Percentiles rank a stretch among this genome's conserved stretches.
Conservation (phyloP, 2,113 vertebrate species). For the Triplophysa dalaica region DNA sequence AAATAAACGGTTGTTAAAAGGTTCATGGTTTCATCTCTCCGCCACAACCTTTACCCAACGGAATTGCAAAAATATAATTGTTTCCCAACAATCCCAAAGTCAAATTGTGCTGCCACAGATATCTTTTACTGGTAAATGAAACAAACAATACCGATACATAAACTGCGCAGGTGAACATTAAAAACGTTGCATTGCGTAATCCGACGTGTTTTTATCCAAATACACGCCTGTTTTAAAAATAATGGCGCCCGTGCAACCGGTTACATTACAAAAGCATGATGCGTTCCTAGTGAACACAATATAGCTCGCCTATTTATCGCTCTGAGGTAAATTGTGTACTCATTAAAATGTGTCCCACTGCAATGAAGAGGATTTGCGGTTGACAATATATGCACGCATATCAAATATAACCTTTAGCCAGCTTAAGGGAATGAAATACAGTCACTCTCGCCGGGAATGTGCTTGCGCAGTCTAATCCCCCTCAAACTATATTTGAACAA, state of each 20-base stretch:
- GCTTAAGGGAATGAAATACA: conserved; percentile 5
- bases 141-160: too few relatives aligned
- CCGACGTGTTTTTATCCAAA: neutral
- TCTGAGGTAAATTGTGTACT: conserved; percentile 10
- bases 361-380: conserved; percentile 26
- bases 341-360: conserved; percentile 27
- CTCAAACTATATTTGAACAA: conserved; percentile 30
- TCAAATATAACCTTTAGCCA: conserved; percentile 31
- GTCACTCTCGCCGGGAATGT: neutral
- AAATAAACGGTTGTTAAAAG: too few relatives aligned
- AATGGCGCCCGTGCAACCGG: neutral
- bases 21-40: too few relatives aligned
- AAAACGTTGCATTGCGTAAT: neutral
- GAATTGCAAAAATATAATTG: too few relatives aligned
- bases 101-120: too few relatives aligned
- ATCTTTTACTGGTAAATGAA: too few relatives aligned
- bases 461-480: conserved; percentile 23
- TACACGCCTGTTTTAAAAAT: neutral
- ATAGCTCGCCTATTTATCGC: conserved; percentile 7
- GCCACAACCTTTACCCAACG: too few relatives aligned
- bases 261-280: conserved; percentile 2
- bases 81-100: too few relatives aligned
- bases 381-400: conserved; percentile 22
- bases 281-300: neutral
- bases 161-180: neutral